phyloP scores from a whole-genome alignment of 2,888 invertebrate genomes.

The Euspilapteryx auroguttella region DNA sequence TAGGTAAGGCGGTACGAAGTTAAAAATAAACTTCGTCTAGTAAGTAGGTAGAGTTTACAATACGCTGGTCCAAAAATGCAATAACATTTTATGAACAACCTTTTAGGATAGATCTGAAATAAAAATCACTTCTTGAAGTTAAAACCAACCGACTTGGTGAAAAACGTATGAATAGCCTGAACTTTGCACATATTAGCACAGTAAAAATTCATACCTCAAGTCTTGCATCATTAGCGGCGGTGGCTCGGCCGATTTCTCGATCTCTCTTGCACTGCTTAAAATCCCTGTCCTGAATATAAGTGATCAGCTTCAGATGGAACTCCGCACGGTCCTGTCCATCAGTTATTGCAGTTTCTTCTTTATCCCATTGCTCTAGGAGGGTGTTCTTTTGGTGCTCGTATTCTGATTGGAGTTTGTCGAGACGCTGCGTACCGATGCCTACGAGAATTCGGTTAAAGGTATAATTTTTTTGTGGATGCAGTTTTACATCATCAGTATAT shows the following conservation, averaged over 20 bases:
- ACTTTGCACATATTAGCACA: not conserved
- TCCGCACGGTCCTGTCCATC: conserved; percentile 55
- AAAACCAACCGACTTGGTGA: too few species aligned
- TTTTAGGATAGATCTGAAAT: too few species aligned
- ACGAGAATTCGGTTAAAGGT: conserved; percentile 6
- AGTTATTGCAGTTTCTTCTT: conserved; percentile 53
- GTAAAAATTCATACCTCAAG: conserved; percentile 29
- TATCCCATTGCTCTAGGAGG: conserved; percentile 54
- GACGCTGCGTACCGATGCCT: conserved; percentile 61
- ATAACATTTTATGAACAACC: too few species aligned
- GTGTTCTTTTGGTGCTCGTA: conserved; percentile 59
- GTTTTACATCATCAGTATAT: too few species aligned
- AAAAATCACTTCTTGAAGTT: too few species aligned
- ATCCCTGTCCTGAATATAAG: conserved; percentile 57
- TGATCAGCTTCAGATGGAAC: conserved; percentile 58
- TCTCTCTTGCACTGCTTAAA: conserved; percentile 23
- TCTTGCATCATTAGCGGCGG: conserved; percentile 35
- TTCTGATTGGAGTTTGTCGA: conserved; percentile 55
- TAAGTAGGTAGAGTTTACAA: too few species aligned
- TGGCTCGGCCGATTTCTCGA: conserved; percentile 26
- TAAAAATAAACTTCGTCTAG: too few species aligned
- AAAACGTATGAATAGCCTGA: too few species aligned
- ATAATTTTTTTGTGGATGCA: not conserved
- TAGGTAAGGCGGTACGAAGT: too few species aligned
- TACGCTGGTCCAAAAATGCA: too few species aligned